A percentile compares a stretch with the other conserved stretches of the same genome.
Conservation (phyloP, 1,140 invertebrate species). For the Choristoneura fumiferana region DNA sequence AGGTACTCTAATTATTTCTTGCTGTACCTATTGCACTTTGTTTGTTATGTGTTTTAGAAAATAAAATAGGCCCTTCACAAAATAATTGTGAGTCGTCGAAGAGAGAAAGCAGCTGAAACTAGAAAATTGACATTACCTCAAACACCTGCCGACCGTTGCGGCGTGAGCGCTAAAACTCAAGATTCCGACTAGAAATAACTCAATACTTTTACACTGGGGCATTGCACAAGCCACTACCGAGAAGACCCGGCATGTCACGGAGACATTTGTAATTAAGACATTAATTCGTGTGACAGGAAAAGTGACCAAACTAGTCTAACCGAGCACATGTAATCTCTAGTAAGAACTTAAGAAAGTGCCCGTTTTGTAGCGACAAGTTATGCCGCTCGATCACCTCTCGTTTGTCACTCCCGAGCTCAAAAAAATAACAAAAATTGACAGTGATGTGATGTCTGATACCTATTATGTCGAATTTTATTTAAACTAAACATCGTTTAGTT, state of each 20-base stretch:
- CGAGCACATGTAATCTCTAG: slow-evolving; percentile 25
- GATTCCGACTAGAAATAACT: background rate
- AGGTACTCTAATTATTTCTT: too few relatives aligned
- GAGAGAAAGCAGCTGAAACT: slow-evolving; percentile 3
- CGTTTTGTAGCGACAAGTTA: slow-evolving; percentile 21
- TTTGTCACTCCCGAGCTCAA: background rate
- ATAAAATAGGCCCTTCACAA: too few relatives aligned
- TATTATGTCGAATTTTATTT: too few relatives aligned
- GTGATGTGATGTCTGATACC: background rate
- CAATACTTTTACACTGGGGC: background rate
- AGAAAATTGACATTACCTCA: slow-evolving; percentile 7
- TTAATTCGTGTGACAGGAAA: slow-evolving; percentile 36
- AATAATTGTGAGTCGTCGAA: background rate
- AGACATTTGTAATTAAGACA: slow-evolving; percentile 24
- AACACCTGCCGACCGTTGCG: background rate
- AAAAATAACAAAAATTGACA: slow-evolving; percentile 15
- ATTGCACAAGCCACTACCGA: background rate
- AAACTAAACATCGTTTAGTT: too few relatives aligned
- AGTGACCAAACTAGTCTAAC: slow-evolving; percentile 28
- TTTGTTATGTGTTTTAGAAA: too few relatives aligned
- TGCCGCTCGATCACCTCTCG: background rate
- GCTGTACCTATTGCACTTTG: too few relatives aligned
- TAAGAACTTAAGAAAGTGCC: slow-evolving; percentile 37
- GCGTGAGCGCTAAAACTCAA: background rate
- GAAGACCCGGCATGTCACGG: slow-evolving; percentile 3